A percentile compares a stretch with the other conserved stretches of the same genome.
phyloP scores from a whole-genome alignment of 2,797 vertebrate genomes.

The Pachyuromys duprasi region DNA sequence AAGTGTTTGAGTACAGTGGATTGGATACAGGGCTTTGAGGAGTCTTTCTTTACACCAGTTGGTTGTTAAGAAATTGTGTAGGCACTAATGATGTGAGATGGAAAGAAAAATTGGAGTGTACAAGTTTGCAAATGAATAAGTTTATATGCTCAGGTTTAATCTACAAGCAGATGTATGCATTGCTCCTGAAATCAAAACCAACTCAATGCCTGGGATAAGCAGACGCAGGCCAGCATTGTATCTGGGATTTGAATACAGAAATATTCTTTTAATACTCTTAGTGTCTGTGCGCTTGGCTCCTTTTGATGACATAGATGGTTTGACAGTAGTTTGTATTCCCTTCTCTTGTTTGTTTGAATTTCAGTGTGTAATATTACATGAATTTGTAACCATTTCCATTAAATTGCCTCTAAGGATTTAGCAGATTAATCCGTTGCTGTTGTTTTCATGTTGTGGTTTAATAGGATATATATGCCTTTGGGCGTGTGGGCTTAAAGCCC shows the following conservation, averaged over 20 bases:
- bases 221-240: conserved; percentile 58
- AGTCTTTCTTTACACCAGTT: neutral
- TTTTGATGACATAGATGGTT: conserved; percentile 7
- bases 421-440: conserved; percentile 33
- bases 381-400: conserved; percentile 62
- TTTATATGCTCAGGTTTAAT: conserved; percentile 71
- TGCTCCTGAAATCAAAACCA: conserved; percentile 77
- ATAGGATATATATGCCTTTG: conserved; percentile 54
- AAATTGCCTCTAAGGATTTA: conserved; percentile 65
- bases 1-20: neutral
- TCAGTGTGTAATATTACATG: conserved; percentile 1
- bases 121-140: conserved; percentile 62
- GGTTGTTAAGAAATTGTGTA: neutral
- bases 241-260: conserved; percentile 31
- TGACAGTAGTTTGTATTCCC: neutral
- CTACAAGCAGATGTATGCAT: conserved; percentile 59
- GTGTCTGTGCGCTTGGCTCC: neutral
- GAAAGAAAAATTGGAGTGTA: conserved; percentile 60
- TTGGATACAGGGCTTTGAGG: neutral
- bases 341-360: conserved; percentile 62
- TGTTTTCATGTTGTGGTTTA: conserved; percentile 63
- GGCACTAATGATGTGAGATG: conserved; percentile 25
- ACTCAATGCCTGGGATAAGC: conserved; percentile 68
- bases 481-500: conserved; percentile 45
- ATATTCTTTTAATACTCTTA: neutral